Percentiles rank a stretch among this genome's conserved stretches.
These are phyloP conservation scores for Heterodera schachtii DNA, from an alignment of 1,140 invertebrate species.

Conservation along the genomic window DNA sequence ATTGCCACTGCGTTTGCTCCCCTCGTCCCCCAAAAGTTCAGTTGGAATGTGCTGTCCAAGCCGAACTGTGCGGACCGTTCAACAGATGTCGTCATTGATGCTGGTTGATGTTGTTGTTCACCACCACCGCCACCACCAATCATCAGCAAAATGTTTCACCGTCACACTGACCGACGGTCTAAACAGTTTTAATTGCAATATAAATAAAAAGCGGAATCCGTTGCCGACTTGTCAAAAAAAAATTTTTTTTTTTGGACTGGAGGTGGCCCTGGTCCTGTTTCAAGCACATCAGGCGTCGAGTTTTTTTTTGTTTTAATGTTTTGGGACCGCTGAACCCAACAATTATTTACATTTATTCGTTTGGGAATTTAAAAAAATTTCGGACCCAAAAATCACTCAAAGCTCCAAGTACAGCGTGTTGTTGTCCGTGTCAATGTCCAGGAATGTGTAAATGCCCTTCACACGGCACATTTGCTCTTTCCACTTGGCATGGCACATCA, in stretches of 20 bases:
- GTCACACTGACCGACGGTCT: constrained; percentile 6
- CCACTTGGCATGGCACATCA: constrained; percentile 34
- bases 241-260: no score
- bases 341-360: no score
- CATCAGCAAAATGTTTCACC: neutral
- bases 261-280: no score
- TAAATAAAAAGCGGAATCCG: no score
- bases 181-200: no score
- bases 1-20: constrained; percentile 49
- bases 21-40: constrained; percentile 57
- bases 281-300: no score
- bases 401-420: constrained; percentile 29
- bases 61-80: constrained; percentile 13
- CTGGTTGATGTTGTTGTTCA: neutral
- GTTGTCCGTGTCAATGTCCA: constrained; percentile 31
- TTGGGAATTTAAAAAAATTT: no score
- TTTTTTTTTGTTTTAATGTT: no score
- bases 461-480: constrained; percentile 8
- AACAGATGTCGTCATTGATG: constrained; percentile 9
- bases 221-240: no score
- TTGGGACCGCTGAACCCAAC: no score
- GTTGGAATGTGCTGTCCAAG: constrained; percentile 38
- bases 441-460: constrained; percentile 33
- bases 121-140: neutral
- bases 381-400: no score